phyloP scores from a whole-genome alignment of 2,888 invertebrate species.

The Melipona beecheii region DNA sequence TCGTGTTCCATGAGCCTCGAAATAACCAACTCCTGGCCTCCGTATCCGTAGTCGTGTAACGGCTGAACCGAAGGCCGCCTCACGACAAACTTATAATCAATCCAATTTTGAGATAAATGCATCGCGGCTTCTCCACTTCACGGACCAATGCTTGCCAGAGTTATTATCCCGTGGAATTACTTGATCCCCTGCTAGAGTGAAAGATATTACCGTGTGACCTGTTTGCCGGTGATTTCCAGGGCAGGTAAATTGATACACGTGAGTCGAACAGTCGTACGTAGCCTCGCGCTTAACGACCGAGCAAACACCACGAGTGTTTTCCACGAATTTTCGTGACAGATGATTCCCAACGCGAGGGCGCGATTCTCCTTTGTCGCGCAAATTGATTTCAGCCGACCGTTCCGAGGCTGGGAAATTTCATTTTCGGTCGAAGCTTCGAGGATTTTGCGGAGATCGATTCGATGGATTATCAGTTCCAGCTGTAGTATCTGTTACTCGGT shows the following conservation, averaged over 20 bases:
- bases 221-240: constrained; percentile 5
- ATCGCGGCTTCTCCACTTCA: constrained; percentile 47
- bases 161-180: constrained; percentile 53
- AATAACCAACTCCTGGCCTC: constrained; percentile 56
- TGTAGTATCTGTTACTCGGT: not conserved
- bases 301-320: not conserved
- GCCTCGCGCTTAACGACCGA: not conserved
- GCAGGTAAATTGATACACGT: not conserved
- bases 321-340: not conserved
- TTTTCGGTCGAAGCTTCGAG: not conserved
- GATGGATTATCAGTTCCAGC: constrained; percentile 5
- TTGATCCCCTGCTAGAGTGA: constrained; percentile 29
- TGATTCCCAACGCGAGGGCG: too few relatives aligned
- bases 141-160: constrained; percentile 42
- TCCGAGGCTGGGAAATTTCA: not conserved
- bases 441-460: not conserved
- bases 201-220: constrained; percentile 27
- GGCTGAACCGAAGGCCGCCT: constrained; percentile 39
- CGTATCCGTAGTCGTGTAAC: constrained; percentile 44
- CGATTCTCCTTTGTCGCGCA: not conserved
- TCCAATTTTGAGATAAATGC: constrained; percentile 64
- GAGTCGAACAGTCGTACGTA: not conserved
- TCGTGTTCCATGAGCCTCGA: constrained; percentile 62
- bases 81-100: constrained; percentile 62
- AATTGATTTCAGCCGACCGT: not conserved